Base-by-base conservation (phyloP, 92 coral and sea anemone species). In the Palythoa caribaeorum region DNA sequence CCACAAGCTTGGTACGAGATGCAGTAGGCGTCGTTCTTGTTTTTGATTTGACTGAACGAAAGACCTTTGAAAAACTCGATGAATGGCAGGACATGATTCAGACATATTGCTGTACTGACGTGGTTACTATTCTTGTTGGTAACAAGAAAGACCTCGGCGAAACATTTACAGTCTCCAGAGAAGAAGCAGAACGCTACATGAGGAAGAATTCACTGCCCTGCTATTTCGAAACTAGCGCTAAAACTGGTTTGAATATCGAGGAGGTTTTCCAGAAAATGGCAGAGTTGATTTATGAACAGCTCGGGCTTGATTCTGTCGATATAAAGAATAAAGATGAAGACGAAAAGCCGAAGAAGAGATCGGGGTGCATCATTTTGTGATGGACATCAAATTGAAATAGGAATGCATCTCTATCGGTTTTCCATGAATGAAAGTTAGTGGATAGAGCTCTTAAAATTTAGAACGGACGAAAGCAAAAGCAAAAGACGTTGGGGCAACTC, bases 141-240 rank as follows among this genome's bases (percentile, higher is more conserved):
- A 80, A 80, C n/a, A 80, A 80, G 57, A 11, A 11, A n/a, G 81
- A 77, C 9, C 12, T 40, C 6, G 38, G n/a, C 44, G 37, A 65
- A n/a, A 11, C 19, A 13, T 38, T 15, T 21, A 39, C 62, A 39
- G 48, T n/a, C 19, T 62, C 73, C 53, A 80, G 20, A 65, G 74
- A 60, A 19, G 85, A 80, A 80, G 85, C 73, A 38, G 85, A 80
- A 39, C 3, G n/a, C 21, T 80, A 80, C 40, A 80, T 47, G 16
- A 20, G 28, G 15, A 17, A 20, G 44, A 78, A 78, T 35, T 50
- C 28, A 3, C 3, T 80, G 13, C 21, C 85, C 15, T 20, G 73
- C 53, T 80, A 80, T 66, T 17, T 15, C 19, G 85, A 80, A 20
- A 80, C 85, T 4, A 80, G 85, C 28, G 85, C 85, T 0, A 20